Percentiles rank a stretch among this genome's conserved stretches.
Evolutionary conservation across 2,888 invertebrate species (phyloP).

Genomic region (Campoplex nolae): DNA sequence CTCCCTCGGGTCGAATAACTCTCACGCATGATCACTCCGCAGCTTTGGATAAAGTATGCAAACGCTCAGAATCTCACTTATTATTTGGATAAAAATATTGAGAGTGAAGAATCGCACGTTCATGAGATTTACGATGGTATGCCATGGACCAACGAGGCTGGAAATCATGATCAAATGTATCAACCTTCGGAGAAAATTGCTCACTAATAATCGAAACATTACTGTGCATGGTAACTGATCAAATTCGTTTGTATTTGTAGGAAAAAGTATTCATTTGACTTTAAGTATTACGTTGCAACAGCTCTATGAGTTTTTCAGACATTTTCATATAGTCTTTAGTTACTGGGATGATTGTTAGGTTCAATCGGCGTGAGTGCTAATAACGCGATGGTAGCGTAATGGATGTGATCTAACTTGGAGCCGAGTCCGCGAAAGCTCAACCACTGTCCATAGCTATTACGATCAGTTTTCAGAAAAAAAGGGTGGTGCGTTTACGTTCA

Average conservation of each 20-base stretch:
- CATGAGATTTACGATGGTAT: constrained; percentile 15
- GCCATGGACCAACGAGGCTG: constrained; percentile 33
- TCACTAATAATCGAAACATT: no score
- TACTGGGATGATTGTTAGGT: constrained; percentile 74
- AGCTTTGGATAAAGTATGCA: constrained; percentile 42
- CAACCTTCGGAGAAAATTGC: no score
- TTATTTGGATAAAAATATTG: constrained; percentile 59
- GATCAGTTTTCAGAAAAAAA: constrained; percentile 49
- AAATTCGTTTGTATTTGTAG: no score
- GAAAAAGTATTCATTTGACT: constrained; percentile 9
- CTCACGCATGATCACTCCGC: constrained; percentile 25
- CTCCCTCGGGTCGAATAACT: constrained; percentile 34
- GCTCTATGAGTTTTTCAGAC: constrained; percentile 2
- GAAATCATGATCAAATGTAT: neutral
- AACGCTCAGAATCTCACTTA: constrained; percentile 27
- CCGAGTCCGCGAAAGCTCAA: constrained; percentile 59
- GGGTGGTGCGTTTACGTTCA: constrained; percentile 44
- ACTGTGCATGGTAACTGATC: neutral
- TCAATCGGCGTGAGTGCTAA: constrained; percentile 80
- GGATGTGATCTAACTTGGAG: constrained; percentile 45
- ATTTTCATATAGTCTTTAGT: constrained; percentile 66
- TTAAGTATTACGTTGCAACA: neutral
- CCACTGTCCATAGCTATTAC: constrained; percentile 66
- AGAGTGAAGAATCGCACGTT: constrained; percentile 45
- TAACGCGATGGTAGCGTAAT: constrained; percentile 75